Base-by-base conservation (phyloP, 92 coral and sea anemone species). In the Meandrina meandrites region DNA sequence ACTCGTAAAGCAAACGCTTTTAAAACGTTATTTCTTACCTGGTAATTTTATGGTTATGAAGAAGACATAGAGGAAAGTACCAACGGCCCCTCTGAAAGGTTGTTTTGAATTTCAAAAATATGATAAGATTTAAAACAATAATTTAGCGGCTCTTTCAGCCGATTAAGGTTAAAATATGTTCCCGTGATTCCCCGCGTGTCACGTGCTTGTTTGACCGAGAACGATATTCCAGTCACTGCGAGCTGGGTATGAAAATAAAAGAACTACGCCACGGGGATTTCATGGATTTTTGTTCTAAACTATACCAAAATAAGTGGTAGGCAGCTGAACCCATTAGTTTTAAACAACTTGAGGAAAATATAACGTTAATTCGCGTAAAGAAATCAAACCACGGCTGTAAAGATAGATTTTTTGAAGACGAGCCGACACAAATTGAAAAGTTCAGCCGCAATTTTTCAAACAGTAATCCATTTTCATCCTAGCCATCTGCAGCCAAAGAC, bases 41-140 rank as follows among this genome's bases (percentile, higher is more conserved):
- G 47, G 19, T 57, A 22, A 30, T 78, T 76, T 62, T 77, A 32
- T 47, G 48, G 31, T 77, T 85, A 76, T 78, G 32, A 85, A 48
- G 83, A 62, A 67, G 88, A 66, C 88, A 85, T 85, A 64, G 37
- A 85, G 77, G 81, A 85, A 85, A 77, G 15, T 31, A 51, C 82
- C 82, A 78, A 62, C 82, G 68, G 76, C 51, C 54, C 80, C 66
- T 78, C 62, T 8, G 77, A 30, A 48, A 36, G 60, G 82, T 78
- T 92, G 94, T 92, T 92, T 92, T 92, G 94, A 89, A 92, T 92
- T 92, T 81, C 84, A 75, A 83, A 83, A 92, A 81, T 87, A 87
- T 92, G 94, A 92, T 84, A 81, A 80, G 81, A 92, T 89, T 89
- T 54, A 76, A 90, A 92, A 92, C 92, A 92, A 89, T 66, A 82